Conservation (phyloP, 37 sponge, comb jelly and placozoan genomes). For the Mnemiopsis leidyi region DNA sequence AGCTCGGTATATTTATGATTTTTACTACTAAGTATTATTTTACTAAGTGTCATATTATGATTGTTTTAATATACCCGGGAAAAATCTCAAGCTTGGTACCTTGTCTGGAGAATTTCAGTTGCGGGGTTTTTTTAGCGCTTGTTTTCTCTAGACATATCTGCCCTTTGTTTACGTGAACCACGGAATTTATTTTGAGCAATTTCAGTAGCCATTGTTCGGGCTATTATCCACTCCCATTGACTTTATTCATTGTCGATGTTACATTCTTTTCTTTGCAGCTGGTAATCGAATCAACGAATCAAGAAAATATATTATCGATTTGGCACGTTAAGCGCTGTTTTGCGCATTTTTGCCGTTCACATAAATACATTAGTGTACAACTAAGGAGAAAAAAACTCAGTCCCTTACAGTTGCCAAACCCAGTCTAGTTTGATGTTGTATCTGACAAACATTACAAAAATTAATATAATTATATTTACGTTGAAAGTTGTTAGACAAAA, state of each 20-base stretch:
- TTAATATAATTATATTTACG: neutral
- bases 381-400: too few relatives aligned
- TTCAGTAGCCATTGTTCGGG: neutral
- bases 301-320: neutral
- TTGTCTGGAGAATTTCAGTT: neutral
- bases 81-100: neutral
- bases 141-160: too few relatives aligned
- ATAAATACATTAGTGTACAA: too few relatives aligned
- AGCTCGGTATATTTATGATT: too few relatives aligned
- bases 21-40: too few relatives aligned
- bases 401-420: too few relatives aligned
- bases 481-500: neutral
- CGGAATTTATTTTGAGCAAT: neutral
- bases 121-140: neutral
- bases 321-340: neutral
- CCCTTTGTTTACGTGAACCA: too few relatives aligned
- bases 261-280: neutral
- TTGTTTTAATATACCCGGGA: too few relatives aligned
- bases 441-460: neutral
- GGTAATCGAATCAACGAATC: neutral
- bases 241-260: neutral
- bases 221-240: neutral
- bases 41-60: too few relatives aligned
- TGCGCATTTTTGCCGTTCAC: neutral
- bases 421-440: neutral